Percentiles rank a stretch among this genome's conserved stretches.
Conservation (phyloP, 2,888 invertebrate genomes). For the Rhorus exstirpatorius region DNA sequence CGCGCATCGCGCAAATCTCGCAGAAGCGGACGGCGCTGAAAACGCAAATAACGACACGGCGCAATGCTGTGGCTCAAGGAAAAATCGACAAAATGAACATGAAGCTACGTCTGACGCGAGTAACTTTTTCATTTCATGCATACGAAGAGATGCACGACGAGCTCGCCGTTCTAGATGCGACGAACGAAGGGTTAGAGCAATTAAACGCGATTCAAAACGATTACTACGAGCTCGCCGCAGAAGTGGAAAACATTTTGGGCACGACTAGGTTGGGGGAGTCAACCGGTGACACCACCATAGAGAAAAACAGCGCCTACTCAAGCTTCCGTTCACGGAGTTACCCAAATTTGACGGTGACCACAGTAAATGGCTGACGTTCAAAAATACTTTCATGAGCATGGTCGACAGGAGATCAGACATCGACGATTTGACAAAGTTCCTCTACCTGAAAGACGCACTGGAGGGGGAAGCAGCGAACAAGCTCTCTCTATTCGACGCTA, state of each 20-base stretch:
- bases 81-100: slow-evolving; percentile 18
- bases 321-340: slow-evolving; percentile 54
- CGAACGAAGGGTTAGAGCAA: slow-evolving; percentile 4
- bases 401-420: slow-evolving; percentile 60
- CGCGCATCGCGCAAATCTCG: slow-evolving; percentile 40
- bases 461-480: slow-evolving; percentile 54
- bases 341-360: slow-evolving; percentile 68
- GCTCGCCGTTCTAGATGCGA: slow-evolving; percentile 8
- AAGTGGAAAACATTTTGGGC: slow-evolving; percentile 43
- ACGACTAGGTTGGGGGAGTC: slow-evolving; percentile 20
- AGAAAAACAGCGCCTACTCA: slow-evolving; percentile 48
- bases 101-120: slow-evolving; percentile 41
- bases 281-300: slow-evolving; percentile 44
- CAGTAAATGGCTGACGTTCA: slow-evolving; percentile 58
- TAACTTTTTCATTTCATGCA: slow-evolving; percentile 37
- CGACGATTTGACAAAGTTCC: slow-evolving; percentile 61
- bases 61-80: slow-evolving; percentile 20
- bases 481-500: slow-evolving; percentile 47
- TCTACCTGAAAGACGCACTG: slow-evolving; percentile 53
- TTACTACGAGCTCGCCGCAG: slow-evolving; percentile 45
- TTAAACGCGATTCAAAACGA: slow-evolving; percentile 44
- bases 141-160: slow-evolving; percentile 48
- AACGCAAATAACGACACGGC: slow-evolving; percentile 25
- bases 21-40: slow-evolving; percentile 33
- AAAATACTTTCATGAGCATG: slow-evolving; percentile 58